Evolutionary conservation across 2,113 vertebrate species (phyloP), one percentile per base, ranked within the genome.

Genomic region (Perca flavescens): DNA sequence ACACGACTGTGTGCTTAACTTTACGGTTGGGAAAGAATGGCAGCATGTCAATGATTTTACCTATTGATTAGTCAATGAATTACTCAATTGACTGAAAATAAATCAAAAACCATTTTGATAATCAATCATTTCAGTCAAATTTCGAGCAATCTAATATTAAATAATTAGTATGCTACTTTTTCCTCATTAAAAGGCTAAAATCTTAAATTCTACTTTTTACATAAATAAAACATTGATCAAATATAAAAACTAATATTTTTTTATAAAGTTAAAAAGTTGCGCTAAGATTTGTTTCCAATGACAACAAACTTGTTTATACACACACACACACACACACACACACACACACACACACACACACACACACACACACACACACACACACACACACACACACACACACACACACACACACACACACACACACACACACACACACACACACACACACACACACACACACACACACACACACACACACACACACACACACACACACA

Each of bases 401-500:
- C 49, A 16, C 43, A 40, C 64, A 5, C 62, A 22, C n/a, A 57
- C n/a, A 25, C 56, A 16, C 56, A 14, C 54, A 25, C 28, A 43
- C 49, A 34, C 22, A 12, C 25, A 19, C 43, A 25, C 3, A 16
- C 54, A 17, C n/a, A 14, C n/a, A 25, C n/a, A 25, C 15, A 19
- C 17, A 11, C 17, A 61, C 66, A 34, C 50, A n/a, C 25, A 25
- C 25, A n/a, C n/a, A n/a, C n/a, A n/a, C n/a, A n/a, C n/a, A n/a
- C n/a, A n/a, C n/a, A n/a, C n/a, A n/a, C n/a, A n/a, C 49, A 40
- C 83, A 58, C 70, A n/a, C 66, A 57, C 56, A 74, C 47, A 50
- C 67, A 64, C 43, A 72, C 80, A 49, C 53, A 22, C 69, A 66
- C 79, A 77, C 47, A 19, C n/a, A 62, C 31, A 69, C 64, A 28